Evolutionary conservation across 2,797 vertebrate species (phyloP).

Genomic region (Nyctibius grandis): DNA sequence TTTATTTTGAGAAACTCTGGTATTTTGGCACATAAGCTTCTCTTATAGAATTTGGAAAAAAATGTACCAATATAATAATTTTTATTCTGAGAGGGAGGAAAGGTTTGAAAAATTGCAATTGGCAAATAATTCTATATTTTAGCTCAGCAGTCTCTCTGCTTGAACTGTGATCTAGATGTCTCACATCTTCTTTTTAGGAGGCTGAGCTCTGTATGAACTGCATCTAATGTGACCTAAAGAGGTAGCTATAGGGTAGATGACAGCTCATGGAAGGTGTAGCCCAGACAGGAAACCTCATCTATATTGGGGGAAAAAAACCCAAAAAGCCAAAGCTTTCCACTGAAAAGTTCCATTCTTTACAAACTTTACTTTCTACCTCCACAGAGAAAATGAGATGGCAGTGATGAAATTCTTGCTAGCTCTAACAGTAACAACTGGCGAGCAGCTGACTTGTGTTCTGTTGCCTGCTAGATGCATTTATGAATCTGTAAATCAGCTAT

Average conservation of each 20-base stretch:
- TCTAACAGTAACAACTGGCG: background rate
- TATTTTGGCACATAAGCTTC: background rate
- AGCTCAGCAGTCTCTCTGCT: background rate
- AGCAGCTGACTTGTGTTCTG: background rate
- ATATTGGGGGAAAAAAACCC: accelerated
- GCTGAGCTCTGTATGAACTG: background rate
- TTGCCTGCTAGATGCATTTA: background rate
- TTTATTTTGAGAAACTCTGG: background rate
- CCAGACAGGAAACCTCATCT: background rate
- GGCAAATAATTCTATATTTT: background rate
- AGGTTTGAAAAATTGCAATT: background rate
- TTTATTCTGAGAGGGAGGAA: background rate
- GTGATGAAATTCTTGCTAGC: background rate
- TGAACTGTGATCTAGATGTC: background rate
- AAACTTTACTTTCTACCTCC: background rate
- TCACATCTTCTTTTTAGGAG: background rate
- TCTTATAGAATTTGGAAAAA: background rate
- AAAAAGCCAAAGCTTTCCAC: background rate
- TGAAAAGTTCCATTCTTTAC: background rate
- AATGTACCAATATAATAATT: background rate
- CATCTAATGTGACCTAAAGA: background rate
- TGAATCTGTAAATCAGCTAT: background rate
- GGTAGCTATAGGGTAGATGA: background rate
- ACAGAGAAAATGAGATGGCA: background rate
- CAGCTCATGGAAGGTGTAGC: background rate